A percentile compares a stretch with the other conserved stretches of the same genome.
Evolutionary conservation across 2,113 vertebrate genomes (phyloP).

Genomic region (Labeo catla): DNA sequence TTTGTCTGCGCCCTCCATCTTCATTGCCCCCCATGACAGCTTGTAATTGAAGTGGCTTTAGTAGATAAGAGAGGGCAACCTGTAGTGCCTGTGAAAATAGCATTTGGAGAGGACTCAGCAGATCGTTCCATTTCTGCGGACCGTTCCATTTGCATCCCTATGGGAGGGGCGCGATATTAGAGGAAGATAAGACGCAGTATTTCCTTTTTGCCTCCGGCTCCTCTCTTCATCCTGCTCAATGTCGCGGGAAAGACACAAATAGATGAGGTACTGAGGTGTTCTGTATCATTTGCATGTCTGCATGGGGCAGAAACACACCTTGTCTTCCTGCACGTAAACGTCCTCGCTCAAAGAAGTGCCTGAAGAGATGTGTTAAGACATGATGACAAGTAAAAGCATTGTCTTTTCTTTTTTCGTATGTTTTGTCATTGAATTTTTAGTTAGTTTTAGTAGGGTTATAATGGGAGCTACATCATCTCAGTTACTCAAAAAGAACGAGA

Average conservation of each 20-base stretch:
- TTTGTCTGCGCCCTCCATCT: slow-evolving; percentile 27
- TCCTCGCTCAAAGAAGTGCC: neutral
- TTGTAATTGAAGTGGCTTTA: slow-evolving; percentile 55
- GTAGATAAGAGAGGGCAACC: slow-evolving; percentile 60
- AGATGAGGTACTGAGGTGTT: neutral
- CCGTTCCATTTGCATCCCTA: slow-evolving; percentile 38
- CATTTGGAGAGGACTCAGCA: slow-evolving; percentile 39
- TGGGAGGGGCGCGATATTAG: slow-evolving; percentile 11
- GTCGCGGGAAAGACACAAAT: slow-evolving; percentile 2
- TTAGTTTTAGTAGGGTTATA: neutral
- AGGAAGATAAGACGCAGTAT: neutral
- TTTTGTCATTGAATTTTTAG: neutral
- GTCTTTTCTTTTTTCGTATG: neutral
- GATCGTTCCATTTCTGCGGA: slow-evolving; percentile 30
- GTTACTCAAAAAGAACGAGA: neutral
- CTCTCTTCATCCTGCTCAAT: slow-evolving; percentile 25
- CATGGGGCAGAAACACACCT: neutral
- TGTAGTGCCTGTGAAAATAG: slow-evolving; percentile 55
- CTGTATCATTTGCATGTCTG: slow-evolving; percentile 26
- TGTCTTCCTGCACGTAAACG: neutral
- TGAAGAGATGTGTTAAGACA: neutral
- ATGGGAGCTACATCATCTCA: neutral
- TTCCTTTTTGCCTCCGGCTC: neutral
- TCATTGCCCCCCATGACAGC: slow-evolving; percentile 42
- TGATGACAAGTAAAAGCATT: neutral